Percentiles rank a stretch among this genome's conserved stretches.
These are phyloP conservation scores for Phrynocephalus forsythii DNA, from an alignment of 2,797 vertebrate species.

Conservation along the genomic window DNA sequence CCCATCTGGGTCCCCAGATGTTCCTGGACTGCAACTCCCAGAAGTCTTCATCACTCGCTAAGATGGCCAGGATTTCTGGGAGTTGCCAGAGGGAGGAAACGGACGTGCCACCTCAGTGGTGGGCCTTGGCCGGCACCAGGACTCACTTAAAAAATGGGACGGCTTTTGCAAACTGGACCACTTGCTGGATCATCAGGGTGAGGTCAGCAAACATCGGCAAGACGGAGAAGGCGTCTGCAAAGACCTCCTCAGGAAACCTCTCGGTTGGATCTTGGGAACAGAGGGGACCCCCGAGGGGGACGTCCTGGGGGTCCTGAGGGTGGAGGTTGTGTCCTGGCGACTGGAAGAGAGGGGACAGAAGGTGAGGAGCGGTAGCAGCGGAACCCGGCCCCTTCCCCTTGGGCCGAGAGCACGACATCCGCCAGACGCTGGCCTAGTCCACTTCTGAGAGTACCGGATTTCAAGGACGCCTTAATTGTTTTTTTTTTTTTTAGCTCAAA, in stretches of 20 bases:
- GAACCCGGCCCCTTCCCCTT: neutral
- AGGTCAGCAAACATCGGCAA: conserved; percentile 70
- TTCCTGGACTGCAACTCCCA: too few species aligned
- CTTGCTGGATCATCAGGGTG: conserved; percentile 76
- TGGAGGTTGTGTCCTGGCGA: conserved; percentile 33
- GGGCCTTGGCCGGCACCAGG: too few species aligned
- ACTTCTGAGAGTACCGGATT: too few species aligned
- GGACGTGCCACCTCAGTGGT: too few species aligned
- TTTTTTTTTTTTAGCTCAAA: too few species aligned
- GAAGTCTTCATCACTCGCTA: too few species aligned
- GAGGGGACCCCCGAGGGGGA: rapidly evolving
- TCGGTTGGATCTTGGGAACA: neutral
- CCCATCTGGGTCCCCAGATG: too few species aligned
- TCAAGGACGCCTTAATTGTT: too few species aligned
- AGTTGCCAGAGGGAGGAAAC: too few species aligned
- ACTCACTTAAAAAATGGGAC: conserved; percentile 74
- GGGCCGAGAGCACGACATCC: too few species aligned
- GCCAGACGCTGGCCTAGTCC: too few species aligned
- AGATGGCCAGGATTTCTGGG: too few species aligned
- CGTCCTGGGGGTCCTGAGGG: rapidly evolving
- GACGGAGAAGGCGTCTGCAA: conserved; percentile 51
- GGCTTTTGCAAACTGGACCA: conserved; percentile 78
- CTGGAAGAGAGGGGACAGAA: neutral
- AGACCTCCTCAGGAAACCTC: neutral
- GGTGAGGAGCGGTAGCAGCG: neutral